phyloP scores from a whole-genome alignment of 2,113 vertebrate species.

The Manacus vitellinus region DNA sequence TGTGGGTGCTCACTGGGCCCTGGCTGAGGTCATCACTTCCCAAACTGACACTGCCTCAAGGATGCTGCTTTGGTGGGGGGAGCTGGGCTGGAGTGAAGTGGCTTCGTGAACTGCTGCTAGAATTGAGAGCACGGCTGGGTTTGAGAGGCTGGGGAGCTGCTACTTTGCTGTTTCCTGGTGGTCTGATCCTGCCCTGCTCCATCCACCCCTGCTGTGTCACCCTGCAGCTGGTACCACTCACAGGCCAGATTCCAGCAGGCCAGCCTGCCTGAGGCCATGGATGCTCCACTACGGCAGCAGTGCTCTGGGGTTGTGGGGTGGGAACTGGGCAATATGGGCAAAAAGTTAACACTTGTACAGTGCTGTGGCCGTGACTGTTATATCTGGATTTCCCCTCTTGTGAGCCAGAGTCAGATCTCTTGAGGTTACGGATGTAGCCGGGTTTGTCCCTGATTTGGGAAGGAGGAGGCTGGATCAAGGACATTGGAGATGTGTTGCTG shows the following conservation, averaged over 20 bases:
- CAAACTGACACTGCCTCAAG: rapidly evolving
- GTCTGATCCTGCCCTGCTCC: background rate
- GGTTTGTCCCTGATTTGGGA: background rate
- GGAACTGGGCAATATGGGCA: background rate
- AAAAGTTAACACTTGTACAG: background rate
- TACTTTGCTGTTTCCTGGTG: background rate
- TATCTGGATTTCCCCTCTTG: background rate
- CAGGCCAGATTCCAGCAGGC: rapidly evolving
- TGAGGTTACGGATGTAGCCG: rapidly evolving
- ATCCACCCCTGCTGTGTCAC: background rate
- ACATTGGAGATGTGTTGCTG: background rate
- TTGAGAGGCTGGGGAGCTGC: background rate
- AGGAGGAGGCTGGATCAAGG: background rate
- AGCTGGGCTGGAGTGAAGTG: background rate
- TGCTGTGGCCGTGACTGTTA: background rate
- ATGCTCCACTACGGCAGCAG: background rate
- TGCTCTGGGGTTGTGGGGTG: background rate
- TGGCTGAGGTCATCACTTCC: background rate
- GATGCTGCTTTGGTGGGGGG: background rate
- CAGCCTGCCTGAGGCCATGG: rapidly evolving
- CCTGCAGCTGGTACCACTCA: rapidly evolving
- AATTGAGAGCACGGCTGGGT: background rate
- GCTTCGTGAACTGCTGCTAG: background rate
- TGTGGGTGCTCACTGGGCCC: background rate
- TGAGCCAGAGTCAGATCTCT: background rate